These are phyloP conservation scores for Uromys caudimaculatus DNA, from an alignment of 2,797 vertebrate species.

Conservation along the genomic window DNA sequence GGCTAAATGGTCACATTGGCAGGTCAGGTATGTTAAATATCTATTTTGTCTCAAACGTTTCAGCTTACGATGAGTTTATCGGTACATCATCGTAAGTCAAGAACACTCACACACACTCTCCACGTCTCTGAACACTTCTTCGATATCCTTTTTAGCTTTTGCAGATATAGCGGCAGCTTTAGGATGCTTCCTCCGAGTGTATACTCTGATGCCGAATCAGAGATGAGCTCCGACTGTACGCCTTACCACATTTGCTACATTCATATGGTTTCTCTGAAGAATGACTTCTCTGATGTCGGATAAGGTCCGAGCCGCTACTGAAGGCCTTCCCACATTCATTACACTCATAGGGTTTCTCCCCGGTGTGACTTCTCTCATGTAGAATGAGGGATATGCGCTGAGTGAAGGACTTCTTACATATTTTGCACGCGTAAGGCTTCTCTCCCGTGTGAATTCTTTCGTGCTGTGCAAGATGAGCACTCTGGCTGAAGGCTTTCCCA, in stretches of 20 bases:
- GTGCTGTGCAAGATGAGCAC: conserved; percentile 76
- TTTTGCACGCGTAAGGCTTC: conserved; percentile 62
- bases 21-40: neutral
- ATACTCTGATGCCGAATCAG: conserved; percentile 72
- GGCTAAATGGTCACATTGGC: neutral
- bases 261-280: conserved; percentile 78
- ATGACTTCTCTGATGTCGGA: conserved; percentile 77
- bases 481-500: conserved; percentile 81
- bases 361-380: conserved; percentile 75
- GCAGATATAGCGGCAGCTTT: neutral
- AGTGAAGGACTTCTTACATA: conserved; percentile 71
- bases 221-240: conserved; percentile 77
- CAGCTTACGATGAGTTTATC: neutral
- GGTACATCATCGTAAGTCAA: neutral
- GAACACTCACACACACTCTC: neutral
- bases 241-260: conserved; percentile 71
- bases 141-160: neutral
- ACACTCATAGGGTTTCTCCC: conserved; percentile 78
- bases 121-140: neutral
- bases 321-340: conserved; percentile 72
- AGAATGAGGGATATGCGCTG: conserved; percentile 75
- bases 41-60: neutral
- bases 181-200: conserved; percentile 59
- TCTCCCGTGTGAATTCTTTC: conserved; percentile 81
- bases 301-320: conserved; percentile 74